Conservation (phyloP, 1,140 invertebrate species). For the Aleiodes sp. region DNA sequence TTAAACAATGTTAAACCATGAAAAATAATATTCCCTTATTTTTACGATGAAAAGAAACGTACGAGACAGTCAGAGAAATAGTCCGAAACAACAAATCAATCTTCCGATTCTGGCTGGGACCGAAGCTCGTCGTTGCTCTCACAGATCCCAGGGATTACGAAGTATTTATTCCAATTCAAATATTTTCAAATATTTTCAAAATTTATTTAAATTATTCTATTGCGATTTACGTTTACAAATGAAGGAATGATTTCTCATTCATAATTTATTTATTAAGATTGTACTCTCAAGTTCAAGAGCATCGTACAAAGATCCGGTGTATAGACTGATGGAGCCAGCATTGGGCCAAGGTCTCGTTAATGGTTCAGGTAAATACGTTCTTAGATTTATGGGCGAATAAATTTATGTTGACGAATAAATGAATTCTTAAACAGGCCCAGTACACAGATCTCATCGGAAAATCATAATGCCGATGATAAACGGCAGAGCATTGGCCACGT, state of each 20-base stretch:
- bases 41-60: slow-evolving; percentile 18
- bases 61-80: slow-evolving; percentile 15
- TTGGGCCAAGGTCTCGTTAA: slow-evolving; percentile 57
- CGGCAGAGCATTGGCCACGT: slow-evolving; percentile 50
- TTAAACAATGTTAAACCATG: not conserved
- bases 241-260: not conserved
- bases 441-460: slow-evolving; percentile 56
- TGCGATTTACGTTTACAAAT: too few relatives aligned
- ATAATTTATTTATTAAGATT: slow-evolving; percentile 44
- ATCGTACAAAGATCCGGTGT: slow-evolving; percentile 55
- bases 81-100: slow-evolving; percentile 50
- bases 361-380: slow-evolving; percentile 54
- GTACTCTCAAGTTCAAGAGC: slow-evolving; percentile 53
- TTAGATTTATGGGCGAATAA: too few relatives aligned
- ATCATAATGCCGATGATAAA: slow-evolving; percentile 56
- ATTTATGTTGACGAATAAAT: too few relatives aligned
- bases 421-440: slow-evolving; percentile 40
- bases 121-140: slow-evolving; percentile 57
- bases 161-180: slow-evolving; percentile 36
- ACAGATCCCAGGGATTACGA: slow-evolving; percentile 62
- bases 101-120: slow-evolving; percentile 61
- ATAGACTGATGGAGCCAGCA: slow-evolving; percentile 57
- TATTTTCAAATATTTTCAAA: slow-evolving; percentile 14
- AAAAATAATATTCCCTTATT: too few relatives aligned
- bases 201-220: not conserved